Conservation (phyloP, 2,888 invertebrate genomes). For the Melipona bicolor region DNA sequence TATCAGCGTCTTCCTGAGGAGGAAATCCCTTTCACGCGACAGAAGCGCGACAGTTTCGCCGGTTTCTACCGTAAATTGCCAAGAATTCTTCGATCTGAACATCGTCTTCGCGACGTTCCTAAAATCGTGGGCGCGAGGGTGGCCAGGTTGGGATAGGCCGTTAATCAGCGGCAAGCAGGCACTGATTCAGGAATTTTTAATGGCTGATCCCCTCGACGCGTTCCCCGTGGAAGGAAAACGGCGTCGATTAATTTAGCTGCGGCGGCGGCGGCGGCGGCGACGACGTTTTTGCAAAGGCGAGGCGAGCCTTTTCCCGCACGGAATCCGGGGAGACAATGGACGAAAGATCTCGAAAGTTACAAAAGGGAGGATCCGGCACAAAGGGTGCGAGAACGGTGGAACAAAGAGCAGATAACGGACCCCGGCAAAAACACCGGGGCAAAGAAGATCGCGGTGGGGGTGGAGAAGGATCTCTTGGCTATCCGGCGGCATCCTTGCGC, state of each 20-base stretch:
- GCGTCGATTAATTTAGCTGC: constrained; percentile 76
- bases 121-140: constrained; percentile 47
- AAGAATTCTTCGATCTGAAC: constrained; percentile 47
- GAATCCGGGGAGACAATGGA: constrained; percentile 63
- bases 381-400: constrained; percentile 77
- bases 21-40: constrained; percentile 15
- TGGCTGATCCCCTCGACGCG: constrained; percentile 63
- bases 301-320: constrained; percentile 22
- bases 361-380: constrained; percentile 74
- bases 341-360: constrained; percentile 66
- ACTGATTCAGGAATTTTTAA: constrained; percentile 78
- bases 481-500: constrained; percentile 28
- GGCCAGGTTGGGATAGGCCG: constrained; percentile 59
- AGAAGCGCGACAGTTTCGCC: constrained; percentile 42
- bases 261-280: constrained; percentile 49
- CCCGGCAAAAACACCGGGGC: constrained; percentile 77
- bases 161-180: constrained; percentile 73
- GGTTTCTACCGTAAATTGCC: constrained; percentile 59
- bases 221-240: constrained; percentile 51
- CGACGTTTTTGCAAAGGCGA: constrained; percentile 58
- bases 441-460: constrained; percentile 15
- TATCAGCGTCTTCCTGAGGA: constrained; percentile 3
- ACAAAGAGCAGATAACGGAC: constrained; percentile 82
- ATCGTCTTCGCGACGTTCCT: constrained; percentile 11
- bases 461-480: constrained; percentile 37